Evolutionary conservation across 1,140 invertebrate genomes (phyloP).

Genomic region (Drosophila aff.): DNA sequence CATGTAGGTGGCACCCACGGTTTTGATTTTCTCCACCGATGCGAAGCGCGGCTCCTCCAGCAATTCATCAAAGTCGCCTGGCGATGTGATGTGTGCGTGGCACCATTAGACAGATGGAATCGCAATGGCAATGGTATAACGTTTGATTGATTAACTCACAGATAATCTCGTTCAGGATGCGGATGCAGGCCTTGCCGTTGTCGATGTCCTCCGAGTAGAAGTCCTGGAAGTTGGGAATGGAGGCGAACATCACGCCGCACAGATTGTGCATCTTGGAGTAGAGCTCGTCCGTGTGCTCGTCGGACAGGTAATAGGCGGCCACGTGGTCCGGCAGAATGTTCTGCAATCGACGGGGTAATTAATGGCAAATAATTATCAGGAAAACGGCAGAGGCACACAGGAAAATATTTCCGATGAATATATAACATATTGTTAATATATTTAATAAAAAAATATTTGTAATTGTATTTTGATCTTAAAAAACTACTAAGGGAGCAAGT

Average conservation of each 20-base stretch:
- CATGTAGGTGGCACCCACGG: conserved; percentile 99
- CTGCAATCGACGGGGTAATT: conserved; percentile 68
- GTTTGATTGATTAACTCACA: conserved; percentile 80
- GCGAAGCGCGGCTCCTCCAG: conserved; percentile 95
- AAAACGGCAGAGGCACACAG: background rate
- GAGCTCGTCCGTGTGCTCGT: conserved; percentile 91
- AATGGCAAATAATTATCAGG: conserved; percentile 33
- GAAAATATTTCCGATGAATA: background rate
- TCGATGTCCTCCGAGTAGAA: conserved; percentile 99
- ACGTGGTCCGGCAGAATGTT: conserved; percentile 99
- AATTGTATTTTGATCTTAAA: background rate
- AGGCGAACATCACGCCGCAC: conserved; percentile 98
- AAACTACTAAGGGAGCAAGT: background rate
- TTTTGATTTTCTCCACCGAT: conserved; percentile 99
- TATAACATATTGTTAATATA: background rate
- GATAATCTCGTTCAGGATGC: conserved; percentile 99
- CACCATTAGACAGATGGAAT: conserved; percentile 43
- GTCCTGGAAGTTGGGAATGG: conserved; percentile 99
- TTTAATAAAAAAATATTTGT: background rate
- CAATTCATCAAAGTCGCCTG: conserved; percentile 94
- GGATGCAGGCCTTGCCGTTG: conserved; percentile 98
- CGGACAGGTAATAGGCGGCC: conserved; percentile 95
- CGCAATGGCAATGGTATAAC: conserved; percentile 3
- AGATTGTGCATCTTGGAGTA: conserved; percentile 97
- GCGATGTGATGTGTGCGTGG: conserved; percentile 10